Evolutionary conservation across 1,140 invertebrate species (phyloP), one percentile per base, ranked within the genome.

Genomic region (Cepaea nemoralis): DNA sequence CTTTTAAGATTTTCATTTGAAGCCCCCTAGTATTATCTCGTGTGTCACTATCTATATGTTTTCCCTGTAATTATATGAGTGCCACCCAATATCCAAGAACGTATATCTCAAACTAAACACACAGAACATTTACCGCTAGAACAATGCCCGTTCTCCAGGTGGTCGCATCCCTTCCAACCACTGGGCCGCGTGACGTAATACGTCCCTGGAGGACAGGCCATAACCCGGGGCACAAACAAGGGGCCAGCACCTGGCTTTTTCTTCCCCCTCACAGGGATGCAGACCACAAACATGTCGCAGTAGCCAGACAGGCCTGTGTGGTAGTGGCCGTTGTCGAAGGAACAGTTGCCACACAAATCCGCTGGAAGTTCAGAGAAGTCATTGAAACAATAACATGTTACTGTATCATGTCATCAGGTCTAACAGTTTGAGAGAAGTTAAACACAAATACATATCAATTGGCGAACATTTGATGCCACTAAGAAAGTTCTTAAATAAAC

Each of bases 271-370:
- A 33, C n/a, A 31, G 80, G 80, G 24, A 37, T n/a, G 39, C 82
- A 83, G 16, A 59, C 42, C 12, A 83, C 82, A 40, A 39, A 81
- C 19, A 83, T 12, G 55, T 83, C 79, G 39, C 79, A 81, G 14
- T 73, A 75, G 10, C 80, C 80, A 10, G n/a, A 14, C 0, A 81
- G 75, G 14, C 63, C 63, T 8, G 83, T 69, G 39, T 81, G 35
- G 70, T 78, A 81, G 24, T 78, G 45, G 24, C 83, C 83, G 39
- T 83, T 77, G 19, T 55, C 37, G n/a, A 39, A 75, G 0, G n/a
- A 55, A 66, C 83, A 83, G 66, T 81, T 67, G 50, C n/a, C n/a
- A 19, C 50, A 55, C 1, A 55, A 24, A 22, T 55, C 50, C 3
- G 50, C 50, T 55, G 19, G 42, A 45, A 45, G 19, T 45, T 45